Percentiles rank a stretch among this genome's conserved stretches.
Conservation (phyloP, 2,113 vertebrate genomes). For the Phoenicopterus ruber region DNA sequence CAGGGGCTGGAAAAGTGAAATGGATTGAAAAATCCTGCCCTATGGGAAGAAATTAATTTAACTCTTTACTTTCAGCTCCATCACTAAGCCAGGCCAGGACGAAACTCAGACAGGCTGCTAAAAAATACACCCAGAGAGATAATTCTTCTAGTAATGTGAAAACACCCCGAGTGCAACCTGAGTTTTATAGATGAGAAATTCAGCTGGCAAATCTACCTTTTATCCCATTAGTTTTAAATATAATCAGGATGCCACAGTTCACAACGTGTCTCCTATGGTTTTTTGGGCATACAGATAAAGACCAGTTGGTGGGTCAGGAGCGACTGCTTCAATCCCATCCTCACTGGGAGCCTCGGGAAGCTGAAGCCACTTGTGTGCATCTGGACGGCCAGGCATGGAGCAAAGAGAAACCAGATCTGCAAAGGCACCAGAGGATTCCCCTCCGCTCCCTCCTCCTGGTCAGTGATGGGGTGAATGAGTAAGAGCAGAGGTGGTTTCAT, state of each 20-base stretch:
- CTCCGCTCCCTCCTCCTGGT: neutral
- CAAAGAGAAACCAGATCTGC: neutral
- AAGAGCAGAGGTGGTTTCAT: neutral
- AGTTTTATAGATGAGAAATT: neutral
- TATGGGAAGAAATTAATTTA: neutral
- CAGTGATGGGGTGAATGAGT: neutral
- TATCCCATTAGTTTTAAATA: neutral
- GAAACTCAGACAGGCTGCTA: neutral
- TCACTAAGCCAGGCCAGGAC: neutral
- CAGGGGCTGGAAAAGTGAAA: neutral
- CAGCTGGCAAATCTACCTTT: neutral
- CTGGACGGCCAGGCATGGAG: accelerated
- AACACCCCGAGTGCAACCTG: neutral
- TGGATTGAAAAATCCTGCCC: neutral
- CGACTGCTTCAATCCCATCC: neutral
- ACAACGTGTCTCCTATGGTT: accelerated
- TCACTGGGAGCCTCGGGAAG: neutral
- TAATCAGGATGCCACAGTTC: neutral
- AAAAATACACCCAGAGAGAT: neutral
- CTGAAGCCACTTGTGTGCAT: neutral
- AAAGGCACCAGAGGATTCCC: neutral
- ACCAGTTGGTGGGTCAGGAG: neutral
- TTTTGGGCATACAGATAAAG: neutral
- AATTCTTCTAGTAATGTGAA: neutral
- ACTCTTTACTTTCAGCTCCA: neutral